A percentile compares a stretch with the other conserved stretches of the same genome.
These are phyloP conservation scores for Dendrolimus kikuchii DNA, from an alignment of 1,140 invertebrate species.

Conservation along the genomic window DNA sequence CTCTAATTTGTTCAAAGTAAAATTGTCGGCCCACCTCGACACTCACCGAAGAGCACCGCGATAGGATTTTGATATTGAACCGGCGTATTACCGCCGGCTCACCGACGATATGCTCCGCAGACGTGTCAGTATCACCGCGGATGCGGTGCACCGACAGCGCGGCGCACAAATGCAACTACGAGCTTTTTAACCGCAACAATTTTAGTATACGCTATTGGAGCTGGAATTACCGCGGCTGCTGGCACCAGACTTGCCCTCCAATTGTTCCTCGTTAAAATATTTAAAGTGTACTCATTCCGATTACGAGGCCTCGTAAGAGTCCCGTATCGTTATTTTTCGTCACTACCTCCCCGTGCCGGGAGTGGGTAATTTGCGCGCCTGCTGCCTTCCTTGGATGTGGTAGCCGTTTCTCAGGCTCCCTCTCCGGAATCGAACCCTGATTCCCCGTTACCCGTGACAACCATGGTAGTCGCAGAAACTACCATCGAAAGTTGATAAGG, in stretches of 20 bases:
- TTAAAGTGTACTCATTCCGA: conserved; percentile 93
- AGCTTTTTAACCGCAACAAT: conserved; percentile 87
- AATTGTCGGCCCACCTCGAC: conserved; percentile 77
- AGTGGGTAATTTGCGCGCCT: conserved; percentile 92
- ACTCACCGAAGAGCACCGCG: conserved; percentile 76
- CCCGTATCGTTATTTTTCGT: conserved; percentile 91
- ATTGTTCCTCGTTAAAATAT: conserved; percentile 90
- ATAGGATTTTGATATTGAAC: conserved; percentile 66
- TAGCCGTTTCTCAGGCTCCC: conserved; percentile 93
- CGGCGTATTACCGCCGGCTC: conserved; percentile 47
- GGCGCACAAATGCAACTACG: conserved; percentile 80
- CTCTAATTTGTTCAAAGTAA: conserved; percentile 90
- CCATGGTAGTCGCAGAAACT: too few species aligned
- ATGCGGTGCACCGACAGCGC: conserved; percentile 75
- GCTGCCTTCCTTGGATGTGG: conserved; percentile 94
- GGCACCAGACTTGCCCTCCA: conserved; percentile 94
- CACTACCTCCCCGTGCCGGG: too few species aligned
- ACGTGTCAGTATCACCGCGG: conserved; percentile 70
- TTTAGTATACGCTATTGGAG: conserved; percentile 93
- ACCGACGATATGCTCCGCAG: conserved; percentile 62
- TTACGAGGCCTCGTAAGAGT: conserved; percentile 85
- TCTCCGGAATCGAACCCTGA: conserved; percentile 81
- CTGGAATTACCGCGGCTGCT: conserved; percentile 94
- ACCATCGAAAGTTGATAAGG: too few species aligned
- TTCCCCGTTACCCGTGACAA: conserved; percentile 85